These are phyloP conservation scores for Monomorium pharaonis DNA, from an alignment of 1,140 invertebrate genomes.

Conservation along the genomic window DNA sequence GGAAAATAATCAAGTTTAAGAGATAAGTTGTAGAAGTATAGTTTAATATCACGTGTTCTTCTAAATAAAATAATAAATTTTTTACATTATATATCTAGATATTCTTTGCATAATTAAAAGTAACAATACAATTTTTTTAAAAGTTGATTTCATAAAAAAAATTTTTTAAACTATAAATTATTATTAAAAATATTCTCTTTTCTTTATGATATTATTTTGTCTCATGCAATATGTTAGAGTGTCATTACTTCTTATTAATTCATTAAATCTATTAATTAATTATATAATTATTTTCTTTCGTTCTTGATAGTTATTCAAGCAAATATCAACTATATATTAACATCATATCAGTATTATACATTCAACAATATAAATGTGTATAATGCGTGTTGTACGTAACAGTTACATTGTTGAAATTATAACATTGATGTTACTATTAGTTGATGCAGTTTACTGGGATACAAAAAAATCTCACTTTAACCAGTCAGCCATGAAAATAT, in stretches of 20 bases:
- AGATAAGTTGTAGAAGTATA: background rate
- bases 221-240: background rate
- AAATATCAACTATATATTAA: too few species aligned
- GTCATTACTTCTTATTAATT: background rate
- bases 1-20: background rate
- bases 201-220: background rate
- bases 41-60: background rate
- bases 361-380: too few species aligned
- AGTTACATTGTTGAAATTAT: too few species aligned
- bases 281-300: background rate
- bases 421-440: too few species aligned
- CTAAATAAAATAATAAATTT: background rate
- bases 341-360: too few species aligned
- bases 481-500: background rate
- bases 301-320: background rate
- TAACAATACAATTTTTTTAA: background rate
- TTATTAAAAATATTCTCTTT: background rate
- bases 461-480: background rate
- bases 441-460: too few species aligned
- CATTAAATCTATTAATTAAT: slow-evolving; percentile 19
- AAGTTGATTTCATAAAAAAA: slow-evolving; percentile 1
- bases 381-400: too few species aligned
- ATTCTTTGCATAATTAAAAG: background rate
- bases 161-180: background rate
- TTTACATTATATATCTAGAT: background rate